phyloP scores from a whole-genome alignment of 1,140 invertebrate species.

The Charaxes varanes region DNA sequence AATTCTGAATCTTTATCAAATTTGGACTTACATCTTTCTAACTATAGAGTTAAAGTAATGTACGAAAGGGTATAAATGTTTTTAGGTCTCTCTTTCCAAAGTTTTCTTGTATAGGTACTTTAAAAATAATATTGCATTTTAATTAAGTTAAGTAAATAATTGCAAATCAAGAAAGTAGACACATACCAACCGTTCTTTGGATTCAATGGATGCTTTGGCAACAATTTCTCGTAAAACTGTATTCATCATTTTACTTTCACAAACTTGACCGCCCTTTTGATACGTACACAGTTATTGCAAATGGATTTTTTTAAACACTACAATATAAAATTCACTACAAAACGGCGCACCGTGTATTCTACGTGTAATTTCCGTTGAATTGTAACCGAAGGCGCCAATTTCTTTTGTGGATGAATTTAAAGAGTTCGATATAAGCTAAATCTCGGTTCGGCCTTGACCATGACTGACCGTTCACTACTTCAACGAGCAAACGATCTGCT shows the following conservation, averaged over 20 bases:
- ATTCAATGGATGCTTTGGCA: conserved; percentile 48
- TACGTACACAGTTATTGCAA: conserved; percentile 23
- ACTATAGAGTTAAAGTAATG: too few relatives aligned
- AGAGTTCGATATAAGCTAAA: conserved; percentile 32
- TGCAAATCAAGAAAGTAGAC: too few relatives aligned
- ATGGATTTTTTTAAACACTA: too few relatives aligned
- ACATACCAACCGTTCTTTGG: conserved; percentile 54
- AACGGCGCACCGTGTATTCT: too few relatives aligned
- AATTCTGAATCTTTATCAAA: too few relatives aligned
- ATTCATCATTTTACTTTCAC: conserved; percentile 58
- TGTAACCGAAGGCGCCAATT: conserved; percentile 35
- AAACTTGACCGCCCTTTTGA: conserved; percentile 21
- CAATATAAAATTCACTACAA: too few relatives aligned
- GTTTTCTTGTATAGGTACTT: too few relatives aligned
- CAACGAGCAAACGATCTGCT: conserved; percentile 42
- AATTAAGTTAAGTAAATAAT: too few relatives aligned
- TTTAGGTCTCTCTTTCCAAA: too few relatives aligned
- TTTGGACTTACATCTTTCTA: too few relatives aligned
- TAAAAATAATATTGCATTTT: too few relatives aligned
- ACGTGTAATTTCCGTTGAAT: conserved; percentile 29
- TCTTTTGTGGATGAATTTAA: conserved; percentile 35
- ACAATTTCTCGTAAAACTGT: conserved; percentile 58
- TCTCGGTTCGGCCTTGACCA: conserved; percentile 60
- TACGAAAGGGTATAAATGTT: too few relatives aligned
- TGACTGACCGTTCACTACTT: conserved; percentile 63